Conservation (phyloP, 2,888 invertebrate genomes). For the Hirtodrosophila histrioides region DNA sequence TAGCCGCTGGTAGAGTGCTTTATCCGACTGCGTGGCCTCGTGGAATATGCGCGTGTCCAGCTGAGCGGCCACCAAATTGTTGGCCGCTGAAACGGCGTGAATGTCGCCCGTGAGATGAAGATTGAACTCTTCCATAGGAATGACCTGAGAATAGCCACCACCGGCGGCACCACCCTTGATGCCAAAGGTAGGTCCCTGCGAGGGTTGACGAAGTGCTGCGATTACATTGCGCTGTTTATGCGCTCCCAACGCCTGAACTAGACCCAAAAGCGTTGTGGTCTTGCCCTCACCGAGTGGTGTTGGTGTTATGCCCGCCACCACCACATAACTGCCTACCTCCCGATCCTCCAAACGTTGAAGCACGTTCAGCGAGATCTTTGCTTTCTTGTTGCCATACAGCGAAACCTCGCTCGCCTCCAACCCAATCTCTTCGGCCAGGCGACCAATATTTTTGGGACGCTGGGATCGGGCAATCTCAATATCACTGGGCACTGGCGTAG, state of each 20-base stretch:
- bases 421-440: slow-evolving; percentile 93
- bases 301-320: slow-evolving; percentile 98
- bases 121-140: slow-evolving; percentile 99
- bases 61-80: slow-evolving; percentile 98
- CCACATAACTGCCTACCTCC: slow-evolving; percentile 94
- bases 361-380: slow-evolving; percentile 94
- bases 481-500: slow-evolving; percentile 94
- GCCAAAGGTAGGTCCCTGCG: slow-evolving; percentile 99
- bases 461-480: slow-evolving; percentile 95
- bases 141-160: slow-evolving; percentile 97
- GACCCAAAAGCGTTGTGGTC: slow-evolving; percentile 96
- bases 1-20: slow-evolving; percentile 93
- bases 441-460: slow-evolving; percentile 92
- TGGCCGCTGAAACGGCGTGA: slow-evolving; percentile 98
- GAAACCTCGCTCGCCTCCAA: slow-evolving; percentile 92
- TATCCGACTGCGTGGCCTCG: slow-evolving; percentile 95
- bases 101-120: slow-evolving; percentile 99
- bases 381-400: slow-evolving; percentile 96
- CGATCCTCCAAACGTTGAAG: slow-evolving; percentile 89
- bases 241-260: slow-evolving; percentile 95
- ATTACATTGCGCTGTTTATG: slow-evolving; percentile 94
- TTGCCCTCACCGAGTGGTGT: slow-evolving; percentile 99
- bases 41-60: slow-evolving; percentile 98
- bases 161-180: slow-evolving; percentile 98
- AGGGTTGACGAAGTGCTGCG: slow-evolving; percentile 98